Evolutionary conservation across 2,888 invertebrate species (phyloP), one percentile per base, ranked within the genome.

Genomic region (Clivina fossor): DNA sequence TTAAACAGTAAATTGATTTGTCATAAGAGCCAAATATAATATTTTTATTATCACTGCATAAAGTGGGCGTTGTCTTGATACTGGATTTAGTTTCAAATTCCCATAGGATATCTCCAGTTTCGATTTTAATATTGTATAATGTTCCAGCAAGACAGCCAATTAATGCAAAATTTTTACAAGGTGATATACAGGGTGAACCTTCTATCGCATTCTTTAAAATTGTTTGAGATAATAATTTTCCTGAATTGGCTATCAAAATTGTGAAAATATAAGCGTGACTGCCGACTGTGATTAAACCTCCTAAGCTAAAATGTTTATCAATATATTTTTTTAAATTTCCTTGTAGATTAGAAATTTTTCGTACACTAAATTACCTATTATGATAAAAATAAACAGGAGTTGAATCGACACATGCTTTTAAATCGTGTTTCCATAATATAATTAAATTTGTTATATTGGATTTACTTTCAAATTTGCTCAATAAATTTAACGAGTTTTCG

Each of bases 351-450:
- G 13, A 18, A 8, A 16, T 43, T 51, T 37, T 13, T 11, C 37
- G 44, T 35, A 51, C 8, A 37, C 19, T 47, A 54, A 74, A 76
- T 76, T 74, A 81, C 82, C 69, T 67, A 15, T 19, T 28, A 63
- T 69, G 66, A 61, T 73, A 64, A 62, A 80, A 79, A 46, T 83
- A 62, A 16, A 80, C 74, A 15, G 90, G 88, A 9, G 89, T 81
- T 5, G 89, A 85, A 78, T 93, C 93, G 7, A 93, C 82, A 75
- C 93, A 93, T 73, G 91, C 93, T 32, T 79, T 77, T 46, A 87
- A 79, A 71, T 88, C 74, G 68, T 77, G 79, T 60, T 74, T 76
- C 85, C 83, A 82, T 20, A 60, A 26, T n/a, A n/a, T n/a, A n/a
- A n/a, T n/a, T n/a, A n/a, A n/a, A 49, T 77, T 65, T 54, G 59